Conservation (phyloP, 2,888 invertebrate genomes). For the Villa cingulata region DNA sequence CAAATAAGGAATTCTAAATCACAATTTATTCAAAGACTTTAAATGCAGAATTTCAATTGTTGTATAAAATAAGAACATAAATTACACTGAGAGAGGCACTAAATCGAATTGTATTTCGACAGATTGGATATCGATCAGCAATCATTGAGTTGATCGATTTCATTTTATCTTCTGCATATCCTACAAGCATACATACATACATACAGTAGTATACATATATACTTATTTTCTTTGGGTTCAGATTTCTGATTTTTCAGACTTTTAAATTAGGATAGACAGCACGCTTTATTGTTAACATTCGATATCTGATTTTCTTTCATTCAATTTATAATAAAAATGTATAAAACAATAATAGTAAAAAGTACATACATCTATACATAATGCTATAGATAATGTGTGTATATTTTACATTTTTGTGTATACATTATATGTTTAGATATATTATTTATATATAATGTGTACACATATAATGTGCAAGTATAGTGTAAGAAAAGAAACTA, state of each 20-base stretch:
- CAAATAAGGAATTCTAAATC: background rate
- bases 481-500: no score
- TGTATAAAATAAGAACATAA: slow-evolving; percentile 14
- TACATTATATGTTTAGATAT: no score
- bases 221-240: background rate
- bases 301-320: background rate
- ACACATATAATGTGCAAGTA: no score
- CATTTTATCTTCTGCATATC: background rate
- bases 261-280: slow-evolving; percentile 12
- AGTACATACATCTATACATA: background rate
- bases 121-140: slow-evolving; percentile 17
- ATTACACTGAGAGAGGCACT: slow-evolving; percentile 12
- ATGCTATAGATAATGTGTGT: no score
- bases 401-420: no score
- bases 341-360: background rate
- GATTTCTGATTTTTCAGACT: slow-evolving; percentile 8
- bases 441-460: no score
- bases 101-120: slow-evolving; percentile 15
- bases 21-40: slow-evolving; percentile 5
- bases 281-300: background rate
- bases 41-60: slow-evolving; percentile 1
- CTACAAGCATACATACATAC: no score
- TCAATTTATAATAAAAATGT: no score
- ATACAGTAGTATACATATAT: background rate
- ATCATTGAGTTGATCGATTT: slow-evolving; percentile 14